phyloP scores from a whole-genome alignment of 2,888 invertebrate species.

The Eupithecia dodoneata region DNA sequence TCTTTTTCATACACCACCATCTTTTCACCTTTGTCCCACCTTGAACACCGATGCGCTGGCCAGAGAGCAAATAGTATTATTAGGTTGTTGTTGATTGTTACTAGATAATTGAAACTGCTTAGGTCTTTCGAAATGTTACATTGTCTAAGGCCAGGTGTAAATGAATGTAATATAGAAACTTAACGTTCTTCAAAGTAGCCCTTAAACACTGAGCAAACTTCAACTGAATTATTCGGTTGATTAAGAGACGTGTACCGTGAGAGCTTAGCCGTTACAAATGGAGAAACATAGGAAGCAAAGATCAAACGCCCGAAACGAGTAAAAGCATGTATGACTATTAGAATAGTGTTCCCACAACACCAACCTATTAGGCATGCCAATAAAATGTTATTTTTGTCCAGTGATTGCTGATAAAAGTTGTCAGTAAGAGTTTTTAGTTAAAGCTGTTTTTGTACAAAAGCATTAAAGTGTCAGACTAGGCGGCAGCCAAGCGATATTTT shows the following conservation, averaged over 20 bases:
- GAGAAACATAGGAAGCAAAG: conserved; percentile 9
- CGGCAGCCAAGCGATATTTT: background rate
- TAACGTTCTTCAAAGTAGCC: background rate
- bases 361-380: conserved; percentile 51
- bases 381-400: conserved; percentile 41
- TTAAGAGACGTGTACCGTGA: conserved; percentile 43
- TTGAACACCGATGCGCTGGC: background rate
- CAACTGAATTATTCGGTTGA: conserved; percentile 40
- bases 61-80: too few species aligned
- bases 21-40: background rate
- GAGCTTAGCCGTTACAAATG: conserved; percentile 15
- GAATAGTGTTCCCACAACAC: conserved; percentile 53
- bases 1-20: background rate
- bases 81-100: background rate
- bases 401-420: conserved; percentile 59
- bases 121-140: background rate
- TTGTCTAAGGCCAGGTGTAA: background rate
- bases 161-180: background rate
- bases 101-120: background rate
- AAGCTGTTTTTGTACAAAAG: conserved; percentile 3
- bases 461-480: background rate
- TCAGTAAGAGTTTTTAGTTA: conserved; percentile 45
- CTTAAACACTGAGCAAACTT: background rate
- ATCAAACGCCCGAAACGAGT: conserved; percentile 13
- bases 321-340: conserved; percentile 25